phyloP scores from a whole-genome alignment of 2,113 vertebrate genomes.

The Cavia porcellus region DNA sequence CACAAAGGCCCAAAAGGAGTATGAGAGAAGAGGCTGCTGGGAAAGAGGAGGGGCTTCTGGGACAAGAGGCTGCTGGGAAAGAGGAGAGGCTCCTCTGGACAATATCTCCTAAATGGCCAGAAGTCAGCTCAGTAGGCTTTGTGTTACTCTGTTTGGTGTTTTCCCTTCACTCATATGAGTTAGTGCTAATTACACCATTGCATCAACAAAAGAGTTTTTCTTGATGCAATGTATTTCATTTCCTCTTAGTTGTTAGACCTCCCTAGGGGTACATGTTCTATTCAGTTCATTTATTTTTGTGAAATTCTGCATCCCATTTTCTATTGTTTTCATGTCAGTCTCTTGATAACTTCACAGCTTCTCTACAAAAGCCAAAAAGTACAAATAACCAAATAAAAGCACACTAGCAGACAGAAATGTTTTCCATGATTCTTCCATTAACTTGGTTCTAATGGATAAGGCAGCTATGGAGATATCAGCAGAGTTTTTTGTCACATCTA shows the following conservation, averaged over 20 bases:
- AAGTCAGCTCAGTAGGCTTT: neutral
- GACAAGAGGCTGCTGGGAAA: neutral
- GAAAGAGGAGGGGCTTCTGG: too few species aligned
- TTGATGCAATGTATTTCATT: constrained; percentile 46
- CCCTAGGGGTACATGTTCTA: constrained; percentile 56
- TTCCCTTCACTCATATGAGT: neutral
- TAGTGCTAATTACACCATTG: neutral
- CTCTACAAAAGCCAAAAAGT: neutral
- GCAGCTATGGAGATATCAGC: neutral
- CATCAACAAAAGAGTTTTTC: constrained; percentile 22
- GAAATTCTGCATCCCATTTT: constrained; percentile 71
- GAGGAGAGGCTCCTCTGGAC: neutral
- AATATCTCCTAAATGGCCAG: neutral
- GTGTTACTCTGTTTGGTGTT: neutral
- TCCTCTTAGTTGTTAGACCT: constrained; percentile 54
- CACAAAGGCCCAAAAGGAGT: neutral
- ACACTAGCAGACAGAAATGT: neutral
- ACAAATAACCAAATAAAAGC: neutral
- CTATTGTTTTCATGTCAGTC: constrained; percentile 52
- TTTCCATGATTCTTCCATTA: neutral
- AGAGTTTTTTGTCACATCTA: neutral
- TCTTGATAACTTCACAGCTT: constrained; percentile 46
- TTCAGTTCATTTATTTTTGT: constrained; percentile 71
- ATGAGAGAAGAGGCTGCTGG: too few species aligned
- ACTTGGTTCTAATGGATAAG: neutral